phyloP scores from a whole-genome alignment of 2,888 invertebrate genomes.

The Allacma fusca region DNA sequence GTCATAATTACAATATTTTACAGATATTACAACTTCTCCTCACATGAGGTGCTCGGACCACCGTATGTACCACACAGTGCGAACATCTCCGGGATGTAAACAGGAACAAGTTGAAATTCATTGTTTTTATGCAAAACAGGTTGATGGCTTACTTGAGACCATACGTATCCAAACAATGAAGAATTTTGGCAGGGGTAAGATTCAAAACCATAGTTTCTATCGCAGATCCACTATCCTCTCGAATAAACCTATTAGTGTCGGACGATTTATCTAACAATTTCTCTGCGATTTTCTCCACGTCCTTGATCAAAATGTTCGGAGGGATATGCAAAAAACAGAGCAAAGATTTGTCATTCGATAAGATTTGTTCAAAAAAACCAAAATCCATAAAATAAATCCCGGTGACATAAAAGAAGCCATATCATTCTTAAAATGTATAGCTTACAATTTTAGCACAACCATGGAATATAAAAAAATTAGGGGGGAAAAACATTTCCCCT shows the following conservation, averaged over 20 bases:
- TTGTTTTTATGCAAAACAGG: too few species aligned
- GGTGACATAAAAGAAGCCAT: too few species aligned
- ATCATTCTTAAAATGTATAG: too few species aligned
- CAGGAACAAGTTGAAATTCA: too few species aligned
- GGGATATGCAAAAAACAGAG: constrained; percentile 39
- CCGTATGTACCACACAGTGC: too few species aligned
- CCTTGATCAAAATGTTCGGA: constrained; percentile 64
- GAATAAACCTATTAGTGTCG: constrained; percentile 91
- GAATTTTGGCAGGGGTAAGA: constrained; percentile 74
- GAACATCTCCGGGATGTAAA: too few species aligned
- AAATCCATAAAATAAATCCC: not conserved
- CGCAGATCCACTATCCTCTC: constrained; percentile 86
- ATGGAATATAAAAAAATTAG: too few species aligned
- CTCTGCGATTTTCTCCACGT: constrained; percentile 84
- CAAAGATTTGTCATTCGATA: constrained; percentile 42
- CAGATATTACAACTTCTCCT: too few species aligned
- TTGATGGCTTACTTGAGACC: constrained; percentile 74
- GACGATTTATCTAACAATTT: constrained; percentile 87
- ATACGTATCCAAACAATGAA: constrained; percentile 73
- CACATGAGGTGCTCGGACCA: too few species aligned
- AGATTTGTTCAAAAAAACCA: constrained; percentile 25
- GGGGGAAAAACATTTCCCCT: not conserved
- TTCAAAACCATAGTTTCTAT: constrained; percentile 83
- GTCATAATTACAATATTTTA: not conserved
- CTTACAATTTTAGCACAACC: too few species aligned